Evolutionary conservation across 37 sponge, comb jelly and placozoan species (phyloP), one percentile per base, ranked within the genome.

Genomic region (Cliona cf. orientalis): DNA sequence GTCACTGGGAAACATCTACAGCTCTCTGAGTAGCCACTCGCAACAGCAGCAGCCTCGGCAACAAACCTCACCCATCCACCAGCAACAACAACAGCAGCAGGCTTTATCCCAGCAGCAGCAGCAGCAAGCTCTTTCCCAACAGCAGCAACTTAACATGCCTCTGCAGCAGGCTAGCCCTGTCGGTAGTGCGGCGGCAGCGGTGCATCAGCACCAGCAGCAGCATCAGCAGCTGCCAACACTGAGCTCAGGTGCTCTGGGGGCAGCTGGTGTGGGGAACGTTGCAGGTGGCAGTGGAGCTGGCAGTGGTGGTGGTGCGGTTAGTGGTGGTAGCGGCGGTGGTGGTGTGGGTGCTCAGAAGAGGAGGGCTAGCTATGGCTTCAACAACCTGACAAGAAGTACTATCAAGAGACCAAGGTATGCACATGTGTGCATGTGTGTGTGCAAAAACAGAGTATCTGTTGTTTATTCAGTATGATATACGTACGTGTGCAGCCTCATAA

Each of bases 1-100:
- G 41, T 80, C 81, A 29, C 64, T 81, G 22, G 82, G 76, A 0
- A 88, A 88, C 72, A 58, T 88, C 43, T 59, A n/a, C 44, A 43
- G 37, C 69, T 35, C 46, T 33, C 17, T 75, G 42, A 5, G 22
- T 17, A 37, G 36, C 9, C 68, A 23, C n/a, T n/a, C n/a, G n/a
- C n/a, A n/a, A n/a, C 45, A 64, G 55, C 4, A 39, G 33, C 76
- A 75, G 61, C 76, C 76, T n/a, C 36, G 36, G 23, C 25, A 11
- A 34, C 41, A 75, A 29, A n/a, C n/a, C n/a, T n/a, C n/a, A n/a
- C 3, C 2, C 9, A 4, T 44, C 25, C 43, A 40, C 38, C 70
- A 42, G 23, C 43, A 69, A 2, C 43, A 69, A 41, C 43, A 69
- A 28, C 43, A 37, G 43, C 43, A 22, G 42, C 70, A 35, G 41